A percentile compares a stretch with the other conserved stretches of the same genome.
Evolutionary conservation across 2,113 vertebrate genomes (phyloP).

Genomic region (Atractosteus spatula): DNA sequence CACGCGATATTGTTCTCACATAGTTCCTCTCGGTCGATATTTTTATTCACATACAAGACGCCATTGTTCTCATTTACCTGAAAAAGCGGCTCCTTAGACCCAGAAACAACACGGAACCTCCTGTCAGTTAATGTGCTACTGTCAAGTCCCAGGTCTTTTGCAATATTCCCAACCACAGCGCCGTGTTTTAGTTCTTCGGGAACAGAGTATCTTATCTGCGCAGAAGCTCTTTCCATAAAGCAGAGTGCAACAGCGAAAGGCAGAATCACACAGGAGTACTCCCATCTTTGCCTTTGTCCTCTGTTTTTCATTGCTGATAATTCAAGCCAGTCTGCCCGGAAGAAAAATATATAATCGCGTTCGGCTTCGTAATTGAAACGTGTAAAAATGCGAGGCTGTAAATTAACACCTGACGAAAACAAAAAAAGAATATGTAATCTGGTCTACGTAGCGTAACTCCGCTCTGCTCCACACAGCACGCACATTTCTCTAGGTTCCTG

Average conservation of each 20-base stretch:
- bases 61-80: conserved; percentile 55
- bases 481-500: too few species aligned
- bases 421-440: not conserved
- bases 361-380: too few species aligned
- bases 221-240: conserved; percentile 37
- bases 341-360: not conserved
- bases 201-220: conserved; percentile 53
- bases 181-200: conserved; percentile 51
- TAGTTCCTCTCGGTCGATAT: conserved; percentile 57
- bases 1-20: conserved; percentile 45
- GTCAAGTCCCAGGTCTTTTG: conserved; percentile 60
- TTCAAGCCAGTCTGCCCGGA: not conserved
- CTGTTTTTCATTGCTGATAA: conserved; percentile 7
- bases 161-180: conserved; percentile 57
- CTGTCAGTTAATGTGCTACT: conserved; percentile 35
- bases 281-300: conserved; percentile 15
- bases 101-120: conserved; percentile 51
- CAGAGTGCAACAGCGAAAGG: conserved; percentile 19
- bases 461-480: too few species aligned
- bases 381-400: too few species aligned
- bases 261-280: conserved; percentile 13
- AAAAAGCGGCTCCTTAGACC: conserved; percentile 35
- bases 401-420: not conserved
- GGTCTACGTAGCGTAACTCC: not conserved
- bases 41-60: conserved; percentile 41